These are phyloP conservation scores for Chaenogobius annularis DNA, from an alignment of 2,113 vertebrate species.

Conservation along the genomic window DNA sequence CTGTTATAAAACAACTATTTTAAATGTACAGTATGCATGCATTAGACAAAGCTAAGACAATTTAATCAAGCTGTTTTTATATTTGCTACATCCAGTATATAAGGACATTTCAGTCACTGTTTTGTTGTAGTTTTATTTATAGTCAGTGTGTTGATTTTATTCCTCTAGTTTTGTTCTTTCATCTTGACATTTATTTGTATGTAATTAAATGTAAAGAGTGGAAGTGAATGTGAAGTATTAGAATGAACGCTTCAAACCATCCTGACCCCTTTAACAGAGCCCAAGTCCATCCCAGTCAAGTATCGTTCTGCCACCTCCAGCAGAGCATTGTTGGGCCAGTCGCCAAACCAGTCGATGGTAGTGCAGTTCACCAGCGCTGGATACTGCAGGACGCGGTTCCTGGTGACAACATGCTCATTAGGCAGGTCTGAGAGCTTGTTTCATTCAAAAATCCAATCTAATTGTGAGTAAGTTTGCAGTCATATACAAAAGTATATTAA, in stretches of 20 bases:
- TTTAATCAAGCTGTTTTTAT: too few relatives aligned
- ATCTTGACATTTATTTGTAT: neutral
- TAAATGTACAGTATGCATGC: too few relatives aligned
- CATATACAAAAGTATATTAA: too few relatives aligned
- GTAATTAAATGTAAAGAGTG: neutral
- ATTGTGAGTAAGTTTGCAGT: neutral
- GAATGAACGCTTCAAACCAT: neutral
- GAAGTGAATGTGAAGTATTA: neutral
- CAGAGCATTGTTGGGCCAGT: conserved; percentile 87
- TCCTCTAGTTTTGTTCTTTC: too few relatives aligned
- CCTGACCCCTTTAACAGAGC: conserved; percentile 77
- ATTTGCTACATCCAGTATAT: too few relatives aligned
- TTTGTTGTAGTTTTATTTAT: too few relatives aligned
- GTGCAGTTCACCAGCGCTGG: conserved; percentile 89
- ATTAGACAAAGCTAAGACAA: too few relatives aligned
- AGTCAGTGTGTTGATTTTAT: too few relatives aligned
- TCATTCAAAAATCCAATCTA: neutral
- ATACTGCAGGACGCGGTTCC: conserved; percentile 87
- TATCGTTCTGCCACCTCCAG: conserved; percentile 88
- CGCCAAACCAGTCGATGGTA: conserved; percentile 90
- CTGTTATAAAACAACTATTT: too few relatives aligned
- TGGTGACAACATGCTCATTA: conserved; percentile 37
- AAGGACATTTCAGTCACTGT: too few relatives aligned
- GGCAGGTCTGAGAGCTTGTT: neutral
- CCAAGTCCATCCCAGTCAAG: conserved; percentile 79